Conservation (phyloP, 1,140 invertebrate species). For the Drosophila neocordata region DNA sequence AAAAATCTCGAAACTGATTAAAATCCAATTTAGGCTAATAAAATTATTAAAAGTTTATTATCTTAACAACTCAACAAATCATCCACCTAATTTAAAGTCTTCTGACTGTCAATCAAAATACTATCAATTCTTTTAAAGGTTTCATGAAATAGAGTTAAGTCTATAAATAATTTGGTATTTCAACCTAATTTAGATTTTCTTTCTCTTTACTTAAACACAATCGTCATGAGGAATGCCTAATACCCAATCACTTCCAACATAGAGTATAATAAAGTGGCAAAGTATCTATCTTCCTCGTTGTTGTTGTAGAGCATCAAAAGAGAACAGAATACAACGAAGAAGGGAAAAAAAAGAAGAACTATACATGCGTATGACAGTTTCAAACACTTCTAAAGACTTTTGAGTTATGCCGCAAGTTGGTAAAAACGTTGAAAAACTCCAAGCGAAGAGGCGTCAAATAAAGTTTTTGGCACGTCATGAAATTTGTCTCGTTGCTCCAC, state of each 20-base stretch:
- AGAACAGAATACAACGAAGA: background rate
- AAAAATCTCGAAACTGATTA: too few relatives aligned
- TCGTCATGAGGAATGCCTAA: background rate
- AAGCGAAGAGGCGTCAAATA: conserved; percentile 30
- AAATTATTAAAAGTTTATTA: too few relatives aligned
- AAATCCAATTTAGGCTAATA: too few relatives aligned
- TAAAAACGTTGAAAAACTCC: background rate
- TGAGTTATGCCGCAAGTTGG: conserved; percentile 53
- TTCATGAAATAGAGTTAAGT: too few relatives aligned
- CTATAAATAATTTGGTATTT: too few relatives aligned
- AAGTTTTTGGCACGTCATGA: conserved; percentile 5
- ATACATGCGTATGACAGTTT: conserved; percentile 73
- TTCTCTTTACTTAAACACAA: too few relatives aligned
- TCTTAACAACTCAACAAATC: too few relatives aligned
- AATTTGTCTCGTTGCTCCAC: background rate
- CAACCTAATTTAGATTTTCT: too few relatives aligned
- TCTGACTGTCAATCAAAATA: too few relatives aligned
- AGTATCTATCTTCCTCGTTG: conserved; percentile 39
- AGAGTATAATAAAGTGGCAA: conserved; percentile 54
- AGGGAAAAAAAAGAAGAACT: conserved; percentile 7
- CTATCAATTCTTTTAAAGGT: too few relatives aligned
- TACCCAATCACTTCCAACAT: background rate
- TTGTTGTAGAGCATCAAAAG: conserved; percentile 11
- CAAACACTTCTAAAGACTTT: conserved; percentile 67
- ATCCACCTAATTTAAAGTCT: too few relatives aligned